Evolutionary conservation across 1,140 invertebrate genomes (phyloP).

Genomic region (Eumeta japonica): DNA sequence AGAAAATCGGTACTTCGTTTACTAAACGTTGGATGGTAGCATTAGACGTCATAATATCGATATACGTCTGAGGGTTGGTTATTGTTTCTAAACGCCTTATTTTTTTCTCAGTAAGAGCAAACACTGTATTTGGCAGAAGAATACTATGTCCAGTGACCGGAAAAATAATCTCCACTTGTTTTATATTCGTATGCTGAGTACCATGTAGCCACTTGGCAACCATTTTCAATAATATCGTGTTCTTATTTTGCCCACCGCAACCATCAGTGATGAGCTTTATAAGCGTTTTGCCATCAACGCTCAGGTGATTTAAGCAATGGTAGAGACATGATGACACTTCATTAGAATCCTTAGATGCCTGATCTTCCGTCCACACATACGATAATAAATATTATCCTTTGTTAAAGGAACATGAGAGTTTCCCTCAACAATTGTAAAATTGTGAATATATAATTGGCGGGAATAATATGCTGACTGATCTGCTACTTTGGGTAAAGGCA

Average conservation of each 20-base stretch:
- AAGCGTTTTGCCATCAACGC: constrained; percentile 11
- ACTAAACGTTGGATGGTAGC: background rate
- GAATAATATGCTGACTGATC: constrained; percentile 34
- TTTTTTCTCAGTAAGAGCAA: constrained; percentile 18
- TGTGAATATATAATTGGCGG: constrained; percentile 31
- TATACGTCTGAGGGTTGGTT: background rate
- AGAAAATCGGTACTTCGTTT: background rate
- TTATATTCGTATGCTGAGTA: constrained; percentile 6
- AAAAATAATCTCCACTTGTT: constrained; percentile 10
- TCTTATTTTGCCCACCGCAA: too few species aligned
- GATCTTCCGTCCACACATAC: too few species aligned
- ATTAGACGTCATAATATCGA: background rate
- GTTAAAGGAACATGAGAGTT: constrained; percentile 20
- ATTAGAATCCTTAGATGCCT: constrained; percentile 29
- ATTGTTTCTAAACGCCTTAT: constrained; percentile 2
- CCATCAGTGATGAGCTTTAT: constrained; percentile 21
- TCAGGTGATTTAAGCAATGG: constrained; percentile 17
- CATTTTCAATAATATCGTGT: constrained; percentile 13
- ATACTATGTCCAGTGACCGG: constrained; percentile 22
- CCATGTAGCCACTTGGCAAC: constrained; percentile 13
- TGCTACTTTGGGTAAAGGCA: too few species aligned
- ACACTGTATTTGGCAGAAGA: constrained; percentile 22
- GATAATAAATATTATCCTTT: constrained; percentile 18
- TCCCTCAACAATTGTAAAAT: constrained; percentile 28
- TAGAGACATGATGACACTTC: constrained; percentile 24